Percentiles rank a stretch among this genome's conserved stretches.
These are phyloP conservation scores for Aythya baeri DNA, from an alignment of 2,113 vertebrate species.

Conservation along the genomic window DNA sequence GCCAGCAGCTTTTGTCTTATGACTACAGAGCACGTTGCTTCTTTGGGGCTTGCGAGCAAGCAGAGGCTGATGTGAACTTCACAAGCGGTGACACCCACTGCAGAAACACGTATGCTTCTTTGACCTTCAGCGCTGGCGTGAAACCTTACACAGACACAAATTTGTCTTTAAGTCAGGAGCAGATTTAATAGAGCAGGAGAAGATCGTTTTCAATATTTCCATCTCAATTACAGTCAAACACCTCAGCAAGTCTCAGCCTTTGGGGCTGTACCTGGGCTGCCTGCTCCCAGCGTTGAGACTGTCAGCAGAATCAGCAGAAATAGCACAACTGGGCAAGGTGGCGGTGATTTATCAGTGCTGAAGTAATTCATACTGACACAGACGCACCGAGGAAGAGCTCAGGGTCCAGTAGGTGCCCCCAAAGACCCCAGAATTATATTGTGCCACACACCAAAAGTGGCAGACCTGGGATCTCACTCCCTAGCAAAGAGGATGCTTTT, in stretches of 20 bases:
- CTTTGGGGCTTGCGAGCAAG: background rate
- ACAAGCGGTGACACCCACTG: background rate
- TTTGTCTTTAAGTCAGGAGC: constrained; percentile 23
- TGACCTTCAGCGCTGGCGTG: background rate
- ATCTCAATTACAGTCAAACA: constrained; percentile 59
- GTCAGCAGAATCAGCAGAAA: constrained; percentile 56
- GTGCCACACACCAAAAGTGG: background rate
- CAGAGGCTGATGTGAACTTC: background rate
- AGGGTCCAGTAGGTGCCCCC: constrained; percentile 28
- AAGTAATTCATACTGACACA: constrained; percentile 31
- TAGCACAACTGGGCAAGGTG: constrained; percentile 29
- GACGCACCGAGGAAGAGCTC: background rate
- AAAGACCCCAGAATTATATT: background rate
- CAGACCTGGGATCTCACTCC: background rate
- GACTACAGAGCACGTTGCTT: background rate
- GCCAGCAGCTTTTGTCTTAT: background rate
- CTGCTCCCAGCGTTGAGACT: background rate
- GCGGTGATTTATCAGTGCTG: constrained; percentile 50
- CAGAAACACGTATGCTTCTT: background rate
- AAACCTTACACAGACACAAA: constrained; percentile 24
- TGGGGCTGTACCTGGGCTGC: constrained; percentile 32
- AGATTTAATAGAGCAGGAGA: constrained; percentile 22
- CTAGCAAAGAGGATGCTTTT: background rate
- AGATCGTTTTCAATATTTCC: constrained; percentile 41
- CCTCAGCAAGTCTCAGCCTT: constrained; percentile 20